These are phyloP conservation scores for Rafetus swinhoei DNA, from an alignment of 2,113 vertebrate species.

Conservation along the genomic window DNA sequence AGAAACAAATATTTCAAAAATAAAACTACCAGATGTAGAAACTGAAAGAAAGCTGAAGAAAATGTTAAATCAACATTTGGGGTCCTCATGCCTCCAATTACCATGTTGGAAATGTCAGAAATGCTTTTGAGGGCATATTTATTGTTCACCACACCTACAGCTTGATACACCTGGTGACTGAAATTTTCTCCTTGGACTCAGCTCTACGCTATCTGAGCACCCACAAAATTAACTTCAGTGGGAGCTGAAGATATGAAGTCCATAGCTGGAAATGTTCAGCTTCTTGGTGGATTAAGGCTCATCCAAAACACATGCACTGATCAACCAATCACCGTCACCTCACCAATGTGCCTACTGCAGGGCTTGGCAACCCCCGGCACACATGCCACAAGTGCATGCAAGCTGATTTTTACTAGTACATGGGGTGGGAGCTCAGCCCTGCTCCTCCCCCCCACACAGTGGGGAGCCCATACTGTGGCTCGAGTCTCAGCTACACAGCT, in stretches of 20 bases:
- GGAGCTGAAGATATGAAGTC: neutral
- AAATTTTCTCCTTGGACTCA: neutral
- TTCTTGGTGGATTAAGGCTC: neutral
- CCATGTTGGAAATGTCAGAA: neutral
- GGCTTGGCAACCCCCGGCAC: too few relatives aligned
- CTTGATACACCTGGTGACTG: neutral
- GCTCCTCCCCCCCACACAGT: too few relatives aligned
- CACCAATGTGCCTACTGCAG: neutral
- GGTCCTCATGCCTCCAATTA: neutral
- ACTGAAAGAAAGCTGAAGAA: neutral
- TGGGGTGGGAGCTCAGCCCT: too few relatives aligned
- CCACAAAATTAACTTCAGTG: neutral
- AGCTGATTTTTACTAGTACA: too few relatives aligned
- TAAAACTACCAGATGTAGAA: neutral
- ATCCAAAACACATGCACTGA: neutral
- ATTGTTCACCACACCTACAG: neutral
- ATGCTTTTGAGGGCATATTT: neutral
- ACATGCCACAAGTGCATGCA: too few relatives aligned
- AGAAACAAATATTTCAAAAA: neutral
- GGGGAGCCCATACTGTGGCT: too few relatives aligned
- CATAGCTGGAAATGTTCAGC: neutral
- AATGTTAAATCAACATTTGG: neutral
- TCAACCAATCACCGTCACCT: neutral
- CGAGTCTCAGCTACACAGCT: too few relatives aligned
- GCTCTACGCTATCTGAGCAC: neutral